Base-by-base conservation (phyloP, 2,888 invertebrate genomes). In the Heliconius sara region DNA sequence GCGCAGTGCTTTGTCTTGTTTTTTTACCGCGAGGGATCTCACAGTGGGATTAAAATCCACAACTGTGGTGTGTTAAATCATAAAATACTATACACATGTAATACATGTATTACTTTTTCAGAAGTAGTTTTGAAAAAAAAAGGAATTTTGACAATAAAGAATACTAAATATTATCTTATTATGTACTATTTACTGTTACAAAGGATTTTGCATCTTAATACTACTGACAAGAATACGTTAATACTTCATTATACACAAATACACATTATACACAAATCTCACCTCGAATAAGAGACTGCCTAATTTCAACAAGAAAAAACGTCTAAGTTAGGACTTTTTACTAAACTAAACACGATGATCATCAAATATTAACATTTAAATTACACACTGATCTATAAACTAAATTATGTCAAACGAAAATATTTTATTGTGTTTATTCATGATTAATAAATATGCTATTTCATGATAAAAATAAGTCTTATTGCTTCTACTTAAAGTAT, bases 321-420 rank as follows among this genome's bases (percentile, higher is more conserved):
- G 10, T 19, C 9, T 22, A 57, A 0, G 57, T 9, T 9, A 57
- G 9, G 25, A 27, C 25, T 65, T 68, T 67, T 34, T 19, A 39
- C 70, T 25, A 43, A 70, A 43, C 13, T 25, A 47, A 16, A 9
- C 0, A 70, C 9, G 16, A 7, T 25, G n/a, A 16, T 70, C 43
- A 25, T 43, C 70, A 70, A 19, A 70, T 43, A 70, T 70, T 43
- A 83, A 83, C 82, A 84, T 80, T 82, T 82, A 73, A 81, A 81
- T 87, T 87, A 72, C 87, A 92, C 90, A 93, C 91, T 91, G 88
- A 86, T 85, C 89, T 84, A 91, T 91, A 91, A 91, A 91, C 89
- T 88, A 89, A 86, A 86, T 83, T 89, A 89, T 90, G 91, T 90
- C 88, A 88, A 87, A 89, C 89, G 88, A 86, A 88, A 88, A 87